Percentiles rank a stretch among this genome's conserved stretches.
Conservation (phyloP, 2,797 vertebrate species). For the Otus scops region DNA sequence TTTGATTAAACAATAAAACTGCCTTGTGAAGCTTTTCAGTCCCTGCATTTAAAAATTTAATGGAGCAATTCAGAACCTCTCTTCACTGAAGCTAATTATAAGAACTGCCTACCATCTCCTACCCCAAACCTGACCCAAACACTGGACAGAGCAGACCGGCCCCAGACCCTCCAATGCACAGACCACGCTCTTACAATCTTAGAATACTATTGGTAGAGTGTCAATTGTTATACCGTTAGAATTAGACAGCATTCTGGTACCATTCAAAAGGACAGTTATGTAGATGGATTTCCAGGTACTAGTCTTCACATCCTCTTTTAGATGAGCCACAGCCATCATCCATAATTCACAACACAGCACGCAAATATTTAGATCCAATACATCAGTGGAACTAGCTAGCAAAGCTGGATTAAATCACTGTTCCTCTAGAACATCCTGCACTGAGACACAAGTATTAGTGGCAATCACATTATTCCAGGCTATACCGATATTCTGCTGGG, state of each 20-base stretch:
- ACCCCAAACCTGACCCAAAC: neutral
- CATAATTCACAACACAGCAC: rapidly evolving
- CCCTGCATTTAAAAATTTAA: neutral
- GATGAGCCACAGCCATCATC: neutral
- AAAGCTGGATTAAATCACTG: neutral
- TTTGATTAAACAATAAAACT: neutral
- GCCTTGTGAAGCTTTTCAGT: neutral
- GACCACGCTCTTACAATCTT: neutral
- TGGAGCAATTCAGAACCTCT: neutral
- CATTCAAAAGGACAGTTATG: neutral
- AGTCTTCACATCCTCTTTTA: neutral
- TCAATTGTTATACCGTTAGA: neutral
- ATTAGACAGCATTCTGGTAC: neutral
- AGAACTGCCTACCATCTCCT: rapidly evolving
- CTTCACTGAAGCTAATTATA: neutral
- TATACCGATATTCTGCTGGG: neutral
- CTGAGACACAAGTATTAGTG: neutral
- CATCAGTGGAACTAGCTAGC: neutral
- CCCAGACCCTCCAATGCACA: too few relatives aligned
- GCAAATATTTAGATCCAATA: neutral
- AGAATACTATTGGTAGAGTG: neutral
- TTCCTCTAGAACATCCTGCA: neutral
- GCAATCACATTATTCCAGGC: neutral
- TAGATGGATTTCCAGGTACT: neutral
- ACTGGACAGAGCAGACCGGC: neutral